Conservation (phyloP, 2,888 invertebrate genomes). For the Erebia palarica region DNA sequence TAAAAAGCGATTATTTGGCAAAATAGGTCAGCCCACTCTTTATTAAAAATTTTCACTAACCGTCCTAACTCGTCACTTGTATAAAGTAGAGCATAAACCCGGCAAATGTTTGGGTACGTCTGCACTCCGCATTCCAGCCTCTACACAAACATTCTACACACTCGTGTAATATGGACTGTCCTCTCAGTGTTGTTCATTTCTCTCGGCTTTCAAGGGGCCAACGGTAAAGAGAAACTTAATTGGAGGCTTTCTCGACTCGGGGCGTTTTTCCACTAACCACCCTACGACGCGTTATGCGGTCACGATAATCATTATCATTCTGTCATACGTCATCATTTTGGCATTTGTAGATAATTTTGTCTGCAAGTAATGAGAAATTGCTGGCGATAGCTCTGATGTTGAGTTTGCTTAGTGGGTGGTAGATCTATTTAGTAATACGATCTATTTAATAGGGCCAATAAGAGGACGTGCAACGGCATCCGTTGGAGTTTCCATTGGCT, state of each 20-base stretch:
- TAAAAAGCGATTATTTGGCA: not conserved
- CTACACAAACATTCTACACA: conserved; percentile 25
- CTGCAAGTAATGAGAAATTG: no score
- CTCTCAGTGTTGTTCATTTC: conserved; percentile 74
- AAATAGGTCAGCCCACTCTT: not conserved
- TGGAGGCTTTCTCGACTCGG: conserved; percentile 78
- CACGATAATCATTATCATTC: no score
- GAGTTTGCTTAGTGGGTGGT: no score
- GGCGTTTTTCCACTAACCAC: conserved; percentile 22
- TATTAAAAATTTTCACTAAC: not conserved
- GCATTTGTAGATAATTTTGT: no score
- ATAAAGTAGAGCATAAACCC: conserved; percentile 14
- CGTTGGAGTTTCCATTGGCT: no score
- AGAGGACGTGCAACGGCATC: no score
- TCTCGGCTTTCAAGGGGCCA: conserved; percentile 71
- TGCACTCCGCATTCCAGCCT: not conserved
- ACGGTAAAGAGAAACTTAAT: conserved; percentile 82
- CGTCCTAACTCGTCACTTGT: not conserved
- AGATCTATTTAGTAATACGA: no score
- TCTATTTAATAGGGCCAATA: no score
- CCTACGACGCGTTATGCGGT: no score
- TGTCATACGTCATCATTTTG: no score
- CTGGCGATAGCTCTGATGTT: no score
- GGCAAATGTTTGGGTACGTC: conserved; percentile 4
- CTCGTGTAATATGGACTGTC: conserved; percentile 58